These are phyloP conservation scores for Pegea sp. DNA, from an alignment of 23 tunicate genomes.

Conservation along the genomic window DNA sequence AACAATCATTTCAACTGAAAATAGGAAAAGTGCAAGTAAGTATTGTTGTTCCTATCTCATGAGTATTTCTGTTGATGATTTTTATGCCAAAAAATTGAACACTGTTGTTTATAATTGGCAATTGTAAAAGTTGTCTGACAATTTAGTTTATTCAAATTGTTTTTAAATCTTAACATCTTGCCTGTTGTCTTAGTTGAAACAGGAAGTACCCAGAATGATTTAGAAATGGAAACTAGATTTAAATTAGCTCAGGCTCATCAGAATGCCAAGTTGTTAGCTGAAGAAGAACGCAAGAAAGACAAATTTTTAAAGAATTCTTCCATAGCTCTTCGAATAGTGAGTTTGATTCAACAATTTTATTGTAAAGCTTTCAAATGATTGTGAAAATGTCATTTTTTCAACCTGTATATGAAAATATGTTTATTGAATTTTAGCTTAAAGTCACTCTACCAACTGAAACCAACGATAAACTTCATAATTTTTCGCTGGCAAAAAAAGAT, in stretches of 20 bases:
- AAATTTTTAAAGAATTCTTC: conserved; percentile 3
- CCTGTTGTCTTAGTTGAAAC: not conserved
- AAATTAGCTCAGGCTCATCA: conserved; percentile 67
- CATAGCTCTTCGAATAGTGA: conserved; percentile 4
- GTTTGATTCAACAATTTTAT: not conserved
- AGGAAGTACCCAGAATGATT: conserved; percentile 25
- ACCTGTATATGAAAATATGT: not conserved
- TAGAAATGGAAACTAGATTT: conserved; percentile 60
- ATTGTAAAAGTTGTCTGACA: too few relatives aligned
- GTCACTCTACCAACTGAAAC: conserved; percentile 33
- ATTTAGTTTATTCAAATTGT: too few relatives aligned
- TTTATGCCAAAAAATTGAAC: too few relatives aligned
- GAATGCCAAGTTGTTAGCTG: conserved; percentile 40
- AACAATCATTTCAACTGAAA: too few relatives aligned
- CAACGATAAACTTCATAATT: conserved; percentile 21
- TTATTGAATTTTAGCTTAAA: conserved; percentile 10
- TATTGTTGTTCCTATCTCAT: too few relatives aligned
- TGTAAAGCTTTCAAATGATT: conserved; percentile 1
- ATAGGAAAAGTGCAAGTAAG: too few relatives aligned
- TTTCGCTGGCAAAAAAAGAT: conserved; percentile 8
- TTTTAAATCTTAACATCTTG: not conserved
- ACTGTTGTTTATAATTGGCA: too few relatives aligned
- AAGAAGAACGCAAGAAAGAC: conserved; percentile 18
- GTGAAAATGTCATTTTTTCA: too few relatives aligned
- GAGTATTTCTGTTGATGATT: too few relatives aligned